Base-by-base conservation (phyloP, 1,140 invertebrate species). In the Paraescarpia echinospica region DNA sequence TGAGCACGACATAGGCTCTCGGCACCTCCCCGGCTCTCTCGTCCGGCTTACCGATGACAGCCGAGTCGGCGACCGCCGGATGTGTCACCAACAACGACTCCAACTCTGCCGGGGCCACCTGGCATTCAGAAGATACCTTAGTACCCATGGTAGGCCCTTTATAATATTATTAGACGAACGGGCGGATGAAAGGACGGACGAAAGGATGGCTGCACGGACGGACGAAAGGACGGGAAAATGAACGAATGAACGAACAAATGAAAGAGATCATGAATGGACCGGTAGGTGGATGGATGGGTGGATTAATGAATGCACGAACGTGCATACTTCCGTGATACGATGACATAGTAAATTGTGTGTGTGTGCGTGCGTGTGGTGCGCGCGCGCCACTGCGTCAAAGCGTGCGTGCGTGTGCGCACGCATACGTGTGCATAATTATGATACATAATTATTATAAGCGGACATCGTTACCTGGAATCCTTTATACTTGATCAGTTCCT, bases 401-500 rank as follows among this genome's bases (percentile, higher is more conserved):
- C 18, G 59, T 77, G 59, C 27, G 59, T 77, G 6, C 27, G 59
- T 77, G 6, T 12, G 59, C 22, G 59, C 59, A 31, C 22, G 22
- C 59, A 18, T 77, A 4, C 59, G 59, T 1, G 59, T 18, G 27
- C 27, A 31, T 31, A 18, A 77, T 22, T 31, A 77, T 77, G 4
- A 77, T 77, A 77, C 22, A 77, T 77, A 22, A 77, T 77, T 77
- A 77, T 31, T 27, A 77, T 27, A 27, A 77, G 27, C 59, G 9
- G 59, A 77, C 12, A 31, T 90, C 1, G 14, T 95, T 95, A 97
- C 97, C 97, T 98, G 98, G 94, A 98, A 97, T 93, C 98, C 98
- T 96, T 98, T 98, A 48, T 98, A 98, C 97, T 99, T 99, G 92
- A 99, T 98, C 14, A 95, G 94, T 91, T 95, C 95, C 91, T 95